Evolutionary conservation across 2,113 vertebrate genomes (phyloP).

Genomic region (Apistogramma diplotaenia): DNA sequence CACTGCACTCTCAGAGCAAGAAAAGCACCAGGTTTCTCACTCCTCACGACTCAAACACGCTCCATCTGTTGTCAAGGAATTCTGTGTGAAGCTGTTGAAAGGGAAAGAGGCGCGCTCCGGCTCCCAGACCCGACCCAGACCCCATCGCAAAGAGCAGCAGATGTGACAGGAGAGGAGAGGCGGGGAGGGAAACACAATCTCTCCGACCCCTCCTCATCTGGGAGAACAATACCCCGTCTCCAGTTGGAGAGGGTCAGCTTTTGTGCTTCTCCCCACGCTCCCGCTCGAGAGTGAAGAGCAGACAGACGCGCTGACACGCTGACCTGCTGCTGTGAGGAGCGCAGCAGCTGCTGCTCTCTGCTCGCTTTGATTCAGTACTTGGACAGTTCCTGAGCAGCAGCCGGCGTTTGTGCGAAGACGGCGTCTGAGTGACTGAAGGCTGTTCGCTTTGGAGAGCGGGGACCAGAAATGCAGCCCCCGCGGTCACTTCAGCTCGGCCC

Average conservation of each 20-base stretch:
- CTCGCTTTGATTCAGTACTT: slow-evolving; percentile 70
- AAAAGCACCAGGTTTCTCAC: neutral
- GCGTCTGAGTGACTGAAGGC: neutral
- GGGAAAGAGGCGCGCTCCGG: neutral
- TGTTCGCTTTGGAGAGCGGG: neutral
- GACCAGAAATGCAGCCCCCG: slow-evolving; percentile 42
- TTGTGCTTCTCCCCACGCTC: slow-evolving; percentile 46
- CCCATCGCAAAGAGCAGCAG: slow-evolving; percentile 57
- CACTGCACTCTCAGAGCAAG: neutral
- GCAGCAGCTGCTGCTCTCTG: neutral
- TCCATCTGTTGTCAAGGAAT: neutral
- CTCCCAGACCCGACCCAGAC: neutral
- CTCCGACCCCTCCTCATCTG: slow-evolving; percentile 38
- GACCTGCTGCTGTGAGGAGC: slow-evolving; percentile 45
- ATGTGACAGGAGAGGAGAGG: slow-evolving; percentile 57
- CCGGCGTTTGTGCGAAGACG: slow-evolving; percentile 6
- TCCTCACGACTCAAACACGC: slow-evolving; percentile 12
- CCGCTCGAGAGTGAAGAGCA: slow-evolving; percentile 30
- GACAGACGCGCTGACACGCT: slow-evolving; percentile 58
- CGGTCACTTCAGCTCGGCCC: slow-evolving; percentile 38
- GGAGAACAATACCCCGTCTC: slow-evolving; percentile 67
- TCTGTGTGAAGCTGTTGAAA: slow-evolving; percentile 9
- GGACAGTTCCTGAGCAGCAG: slow-evolving; percentile 76
- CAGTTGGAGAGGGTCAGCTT: slow-evolving; percentile 61
- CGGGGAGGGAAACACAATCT: slow-evolving; percentile 45